Evolutionary conservation across 2,888 invertebrate species (phyloP).

Genomic region (Apamea crenata): DNA sequence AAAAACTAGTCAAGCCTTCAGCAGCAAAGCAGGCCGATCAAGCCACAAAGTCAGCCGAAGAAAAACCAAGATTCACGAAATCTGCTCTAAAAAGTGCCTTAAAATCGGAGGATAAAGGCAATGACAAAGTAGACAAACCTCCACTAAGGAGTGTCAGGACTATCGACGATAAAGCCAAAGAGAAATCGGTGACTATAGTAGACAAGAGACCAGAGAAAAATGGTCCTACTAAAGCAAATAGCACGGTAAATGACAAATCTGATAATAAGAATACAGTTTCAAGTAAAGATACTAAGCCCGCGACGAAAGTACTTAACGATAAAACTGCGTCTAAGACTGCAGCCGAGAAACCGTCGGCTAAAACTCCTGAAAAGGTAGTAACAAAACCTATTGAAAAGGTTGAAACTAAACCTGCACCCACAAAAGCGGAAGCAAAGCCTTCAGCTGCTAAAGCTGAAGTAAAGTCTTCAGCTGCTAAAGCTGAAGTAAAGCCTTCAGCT

Average conservation of each 20-base stretch:
- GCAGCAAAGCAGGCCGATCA: constrained; percentile 83
- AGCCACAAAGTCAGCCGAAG: constrained; percentile 77
- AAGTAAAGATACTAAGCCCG: constrained; percentile 69
- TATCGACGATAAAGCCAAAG: constrained; percentile 86
- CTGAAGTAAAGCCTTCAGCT: constrained; percentile 51
- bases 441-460: constrained; percentile 57
- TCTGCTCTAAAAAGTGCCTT: constrained; percentile 70
- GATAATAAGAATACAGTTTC: constrained; percentile 65
- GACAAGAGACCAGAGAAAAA: constrained; percentile 83
- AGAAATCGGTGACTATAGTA: constrained; percentile 85
- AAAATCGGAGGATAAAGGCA: constrained; percentile 77
- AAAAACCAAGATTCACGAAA: constrained; percentile 83
- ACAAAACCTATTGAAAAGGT: constrained; percentile 72
- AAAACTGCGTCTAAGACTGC: constrained; percentile 66
- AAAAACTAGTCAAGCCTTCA: constrained; percentile 85
- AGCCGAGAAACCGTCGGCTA: constrained; percentile 66
- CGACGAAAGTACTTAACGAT: constrained; percentile 69
- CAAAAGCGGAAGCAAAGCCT: constrained; percentile 67
- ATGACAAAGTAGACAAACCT: constrained; percentile 81
- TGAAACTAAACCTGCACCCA: constrained; percentile 50
- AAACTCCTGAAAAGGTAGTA: constrained; percentile 64
- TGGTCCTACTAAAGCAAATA: constrained; percentile 75
- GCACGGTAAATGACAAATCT: constrained; percentile 71
- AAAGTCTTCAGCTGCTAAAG: constrained; percentile 39
- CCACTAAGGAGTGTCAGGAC: constrained; percentile 83